Evolutionary conservation across 2,113 vertebrate genomes (phyloP), one percentile per base, ranked within the genome.

Genomic region (Marcusenius ussheri): DNA sequence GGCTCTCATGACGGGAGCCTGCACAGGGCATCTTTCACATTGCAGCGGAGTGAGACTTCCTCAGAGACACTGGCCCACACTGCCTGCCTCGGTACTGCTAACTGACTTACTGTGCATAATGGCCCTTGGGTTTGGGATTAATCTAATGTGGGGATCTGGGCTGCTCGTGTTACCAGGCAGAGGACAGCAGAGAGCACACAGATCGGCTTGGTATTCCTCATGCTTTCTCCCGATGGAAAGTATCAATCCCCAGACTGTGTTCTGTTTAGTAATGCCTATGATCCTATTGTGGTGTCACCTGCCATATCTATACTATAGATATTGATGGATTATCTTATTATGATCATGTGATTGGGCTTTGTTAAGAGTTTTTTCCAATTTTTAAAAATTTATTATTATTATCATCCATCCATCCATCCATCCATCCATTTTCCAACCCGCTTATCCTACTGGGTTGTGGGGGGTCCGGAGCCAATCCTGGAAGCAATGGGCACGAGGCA

Each of bases 41-140:
- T 31, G 27, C 66, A 74, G 66, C 1, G 13, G 3, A 80, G 31
- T 1, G 15, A 80, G 31, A 77, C 31, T 31, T 77, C 31, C 21
- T 84, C 17, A 84, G 83, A 84, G 83, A 39, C 42, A 84, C 24
- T 21, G 15, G 45, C 21, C 45, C 35, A 21, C 35, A 39, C 42
- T 39, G 13, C 35, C 24, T 88, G 53, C 56, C 24, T 74, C 11
- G 0, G 58, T 24, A 11, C 35, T 35, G 3, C 56, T 46, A 46
- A 66, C 87, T 42, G 35, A 47, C 62, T 35, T 42, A n/a, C 31
- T 45, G 19, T 49, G 8, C 51, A 2, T 58, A 84, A 89, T 77
- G 50, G 31, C 50, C 35, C 83, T 89, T 77, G 50, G 31, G 77
- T 50, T 89, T 89, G 80, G 35, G 50, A 35, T 50, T 84, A 77